Base-by-base conservation (phyloP, 2,113 vertebrate genomes). In the Noctilio leporinus region DNA sequence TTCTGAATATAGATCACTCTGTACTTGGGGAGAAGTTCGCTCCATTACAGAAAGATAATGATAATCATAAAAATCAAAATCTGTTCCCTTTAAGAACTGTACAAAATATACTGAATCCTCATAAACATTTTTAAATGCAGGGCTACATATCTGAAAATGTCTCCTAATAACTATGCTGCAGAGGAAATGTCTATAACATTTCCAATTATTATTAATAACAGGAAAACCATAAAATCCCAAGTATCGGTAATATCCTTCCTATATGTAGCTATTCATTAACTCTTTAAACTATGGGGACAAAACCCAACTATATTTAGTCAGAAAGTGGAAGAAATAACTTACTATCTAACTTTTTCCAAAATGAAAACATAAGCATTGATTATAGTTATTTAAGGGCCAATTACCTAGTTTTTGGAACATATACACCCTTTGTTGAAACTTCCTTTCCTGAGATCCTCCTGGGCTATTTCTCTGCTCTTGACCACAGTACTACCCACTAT, bases 281-380 rank as follows among this genome's bases (percentile, higher is more conserved):
- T 33, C 22, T 84, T 45, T 67, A 62, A 94, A n/a, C 26, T 80
- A 45, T 49, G 35, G 69, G n/a, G n/a, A n/a, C n/a, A n/a, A 86
- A 88, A 88, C 47, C 65, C 7, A 76, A 86, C 30, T 57, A 24
- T 2, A 17, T 64, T 33, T 53, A 49, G 26, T 76, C 73, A 84
- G 38, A 75, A 96, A 93, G 38, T 40, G 3, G 3, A 40, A 75
- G 55, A 75, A 69, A 57, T 55, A 53, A 77, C 91, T 49, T 57
- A 19, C 86, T 59, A 95, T 22, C 26, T 75, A 88, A 53, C 16
- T 24, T 81, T 76, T 89, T 94, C 84, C 69, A 86, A 92, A 95
- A 51, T 73, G 76, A 93, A 88, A 91, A 53, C 3, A 20, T 2
- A 59, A n/a, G 38, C 35, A 82, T 8, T 76, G 26, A 81, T 12